Percentiles rank a stretch among this genome's conserved stretches.
phyloP scores from a whole-genome alignment of 2,113 vertebrate genomes.

The Leucosticte australis region DNA sequence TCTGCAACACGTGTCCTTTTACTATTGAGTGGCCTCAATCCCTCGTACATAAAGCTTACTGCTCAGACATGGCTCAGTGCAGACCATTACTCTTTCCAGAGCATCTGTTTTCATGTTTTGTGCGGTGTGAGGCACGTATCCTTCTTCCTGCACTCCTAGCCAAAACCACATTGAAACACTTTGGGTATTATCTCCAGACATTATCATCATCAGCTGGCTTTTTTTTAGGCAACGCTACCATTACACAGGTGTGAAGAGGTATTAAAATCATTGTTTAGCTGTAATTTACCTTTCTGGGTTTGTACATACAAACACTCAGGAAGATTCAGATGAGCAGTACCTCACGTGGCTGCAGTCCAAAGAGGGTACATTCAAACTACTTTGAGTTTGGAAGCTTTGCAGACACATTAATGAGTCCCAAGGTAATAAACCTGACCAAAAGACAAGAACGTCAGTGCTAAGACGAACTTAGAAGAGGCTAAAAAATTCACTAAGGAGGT shows the following conservation, averaged over 20 bases:
- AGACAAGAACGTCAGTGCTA: background rate
- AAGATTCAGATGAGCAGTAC: background rate
- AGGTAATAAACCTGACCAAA: background rate
- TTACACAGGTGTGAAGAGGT: background rate
- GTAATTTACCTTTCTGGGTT: background rate
- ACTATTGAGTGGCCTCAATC: background rate
- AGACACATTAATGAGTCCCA: background rate
- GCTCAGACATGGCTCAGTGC: background rate
- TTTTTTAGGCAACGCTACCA: background rate
- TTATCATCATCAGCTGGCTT: background rate
- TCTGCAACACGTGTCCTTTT: background rate
- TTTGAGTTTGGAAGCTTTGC: background rate
- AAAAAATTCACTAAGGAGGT: background rate
- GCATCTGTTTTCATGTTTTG: background rate
- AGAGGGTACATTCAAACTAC: background rate
- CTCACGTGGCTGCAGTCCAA: background rate
- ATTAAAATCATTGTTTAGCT: background rate
- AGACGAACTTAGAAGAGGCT: background rate
- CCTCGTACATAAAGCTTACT: background rate
- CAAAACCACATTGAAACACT: background rate
- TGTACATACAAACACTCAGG: background rate
- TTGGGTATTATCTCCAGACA: background rate
- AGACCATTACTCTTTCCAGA: background rate
- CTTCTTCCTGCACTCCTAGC: background rate
- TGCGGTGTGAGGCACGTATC: background rate